Evolutionary conservation across 2,888 invertebrate species (phyloP), one percentile per base, ranked within the genome.

Genomic region (Pinctada fucata): DNA sequence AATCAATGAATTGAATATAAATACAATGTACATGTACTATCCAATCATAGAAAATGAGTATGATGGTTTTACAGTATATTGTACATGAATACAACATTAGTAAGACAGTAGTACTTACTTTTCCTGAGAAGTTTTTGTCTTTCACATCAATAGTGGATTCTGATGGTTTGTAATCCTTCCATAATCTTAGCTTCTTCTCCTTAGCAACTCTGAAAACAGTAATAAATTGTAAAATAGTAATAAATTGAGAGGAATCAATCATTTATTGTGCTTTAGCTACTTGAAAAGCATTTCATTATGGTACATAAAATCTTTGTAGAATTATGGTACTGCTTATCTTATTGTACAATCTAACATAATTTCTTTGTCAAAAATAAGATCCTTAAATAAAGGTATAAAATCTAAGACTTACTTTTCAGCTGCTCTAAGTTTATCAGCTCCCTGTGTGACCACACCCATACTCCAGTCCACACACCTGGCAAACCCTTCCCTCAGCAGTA

Each of bases 381-480:
- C 31, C 31, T 31, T 31, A 31, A 31, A 31, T 31, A 31, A 31
- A 31, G 31, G 31, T 31, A 31, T 31, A 31, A 31, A 31, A 31
- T 31, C 31, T 31, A 31, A 31, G 31, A 80, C 90, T 80, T 87
- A 94, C 93, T 95, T 96, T 91, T 99, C 98, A 0, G 97, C 97
- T 63, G 95, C 94, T 86, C 97, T 94, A 31, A 98, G 94, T 87
- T 96, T 95, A 75, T 97, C 96, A 3, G 97, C 96, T 69, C 97
- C 96, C 90, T 95, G 95, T 66, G 95, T 94, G 91, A 97, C 95
- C 82, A 96, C 95, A 6, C 95, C 95, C 94, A 98, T 96, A 64
- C 96, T 97, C 97, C 97, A 97, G 92, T 97, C 97, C 45, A 97
- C 96, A 90, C 99, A 99, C 91, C 95, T 96, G 0, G 98, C 99